Conservation (phyloP, 2,888 invertebrate genomes). For the Sylvicola fuscatus region DNA sequence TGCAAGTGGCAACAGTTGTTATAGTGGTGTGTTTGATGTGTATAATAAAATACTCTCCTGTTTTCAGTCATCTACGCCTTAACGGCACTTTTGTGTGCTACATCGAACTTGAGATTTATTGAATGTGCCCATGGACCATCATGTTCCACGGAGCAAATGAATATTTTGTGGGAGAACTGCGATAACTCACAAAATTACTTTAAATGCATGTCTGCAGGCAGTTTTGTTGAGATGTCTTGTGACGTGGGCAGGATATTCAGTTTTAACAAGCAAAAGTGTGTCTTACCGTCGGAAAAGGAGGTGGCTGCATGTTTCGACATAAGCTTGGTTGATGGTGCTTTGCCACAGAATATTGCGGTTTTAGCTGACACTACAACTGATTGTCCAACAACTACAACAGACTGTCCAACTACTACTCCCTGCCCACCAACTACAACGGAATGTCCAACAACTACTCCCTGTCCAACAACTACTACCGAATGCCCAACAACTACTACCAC, state of each 20-base stretch:
- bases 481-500: background rate
- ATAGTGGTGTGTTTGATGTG: too few species aligned
- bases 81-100: background rate
- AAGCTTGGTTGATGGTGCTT: too few species aligned
- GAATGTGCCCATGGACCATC: slow-evolving; percentile 9
- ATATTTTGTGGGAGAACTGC: slow-evolving; percentile 22
- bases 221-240: slow-evolving; percentile 13
- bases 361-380: slow-evolving; percentile 10
- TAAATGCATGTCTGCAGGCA: slow-evolving; percentile 13
- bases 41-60: background rate
- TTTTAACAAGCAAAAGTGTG: slow-evolving; percentile 18
- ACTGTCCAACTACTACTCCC: background rate
- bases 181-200: slow-evolving; percentile 17
- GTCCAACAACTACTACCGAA: background rate
- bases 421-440: background rate
- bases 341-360: too few species aligned
- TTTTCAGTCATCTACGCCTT: slow-evolving; percentile 1
- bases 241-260: slow-evolving; percentile 17
- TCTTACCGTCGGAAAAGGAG: slow-evolving; percentile 2
- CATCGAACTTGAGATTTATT: background rate
- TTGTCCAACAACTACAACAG: slow-evolving; percentile 9
- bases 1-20: too few species aligned
- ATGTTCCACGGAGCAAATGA: slow-evolving; percentile 16
- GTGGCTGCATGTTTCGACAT: slow-evolving; percentile 2
- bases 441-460: background rate